A percentile compares a stretch with the other conserved stretches of the same genome.
phyloP scores from a whole-genome alignment of 2,797 vertebrate genomes.

The Hoplostethus atlanticus region DNA sequence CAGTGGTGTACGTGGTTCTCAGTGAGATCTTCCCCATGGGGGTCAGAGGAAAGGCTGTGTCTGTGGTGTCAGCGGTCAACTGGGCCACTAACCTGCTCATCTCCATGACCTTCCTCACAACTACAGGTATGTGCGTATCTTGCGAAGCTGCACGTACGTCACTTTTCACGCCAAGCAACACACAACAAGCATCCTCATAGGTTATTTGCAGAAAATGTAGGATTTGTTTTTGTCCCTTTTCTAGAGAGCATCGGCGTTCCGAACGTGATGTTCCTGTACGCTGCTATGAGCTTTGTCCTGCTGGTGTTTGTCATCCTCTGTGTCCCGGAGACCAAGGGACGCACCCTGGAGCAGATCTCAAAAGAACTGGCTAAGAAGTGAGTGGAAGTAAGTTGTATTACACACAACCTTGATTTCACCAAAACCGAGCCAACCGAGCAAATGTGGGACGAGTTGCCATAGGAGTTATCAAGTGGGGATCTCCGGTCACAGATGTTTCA shows the following conservation, averaged over 20 bases:
- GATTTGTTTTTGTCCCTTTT: slow-evolving; percentile 28
- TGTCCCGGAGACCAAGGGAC: slow-evolving; percentile 94
- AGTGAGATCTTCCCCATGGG: slow-evolving; percentile 96
- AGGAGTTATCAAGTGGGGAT: background rate
- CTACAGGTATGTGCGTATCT: slow-evolving; percentile 85
- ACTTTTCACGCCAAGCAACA: no score
- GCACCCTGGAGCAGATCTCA: slow-evolving; percentile 95
- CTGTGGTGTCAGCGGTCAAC: slow-evolving; percentile 93
- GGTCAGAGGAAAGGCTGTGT: slow-evolving; percentile 93
- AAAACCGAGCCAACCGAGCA: background rate
- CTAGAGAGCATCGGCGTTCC: slow-evolving; percentile 91
- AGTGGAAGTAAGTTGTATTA: slow-evolving; percentile 24
- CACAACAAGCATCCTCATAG: background rate
- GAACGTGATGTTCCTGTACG: slow-evolving; percentile 92
- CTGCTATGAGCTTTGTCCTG: slow-evolving; percentile 90
- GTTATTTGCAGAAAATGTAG: background rate
- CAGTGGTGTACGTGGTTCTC: slow-evolving; percentile 95
- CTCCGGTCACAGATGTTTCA: background rate
- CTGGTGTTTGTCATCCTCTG: slow-evolving; percentile 91
- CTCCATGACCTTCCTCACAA: slow-evolving; percentile 94
- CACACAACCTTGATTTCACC: background rate
- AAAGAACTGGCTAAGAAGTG: slow-evolving; percentile 91
- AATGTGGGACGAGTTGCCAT: background rate
- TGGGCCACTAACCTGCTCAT: slow-evolving; percentile 96
- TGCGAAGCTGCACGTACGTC: no score